Percentiles rank a stretch among this genome's conserved stretches.
phyloP scores from a whole-genome alignment of 2,113 vertebrate genomes.

The Aplodontia rufa region DNA sequence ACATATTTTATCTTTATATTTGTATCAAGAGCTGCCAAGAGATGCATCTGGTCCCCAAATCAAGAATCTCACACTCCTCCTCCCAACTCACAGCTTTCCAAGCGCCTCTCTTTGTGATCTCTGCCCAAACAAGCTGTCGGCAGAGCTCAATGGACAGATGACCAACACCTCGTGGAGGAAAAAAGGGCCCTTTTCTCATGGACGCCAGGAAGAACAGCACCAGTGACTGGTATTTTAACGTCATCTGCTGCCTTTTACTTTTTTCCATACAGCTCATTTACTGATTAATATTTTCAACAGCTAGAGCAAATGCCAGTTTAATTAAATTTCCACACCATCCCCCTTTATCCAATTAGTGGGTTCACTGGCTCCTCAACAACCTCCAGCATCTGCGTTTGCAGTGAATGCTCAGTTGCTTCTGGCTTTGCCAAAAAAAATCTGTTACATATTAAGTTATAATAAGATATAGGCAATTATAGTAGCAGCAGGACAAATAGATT shows the following conservation, averaged over 20 bases:
- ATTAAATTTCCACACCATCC: constrained; percentile 78
- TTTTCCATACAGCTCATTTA: constrained; percentile 63
- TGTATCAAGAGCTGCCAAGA: constrained; percentile 78
- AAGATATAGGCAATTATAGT: constrained; percentile 81
- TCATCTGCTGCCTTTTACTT: background rate
- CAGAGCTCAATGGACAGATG: constrained; percentile 63
- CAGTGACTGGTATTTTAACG: constrained; percentile 30
- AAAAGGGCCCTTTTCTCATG: background rate
- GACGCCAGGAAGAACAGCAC: constrained; percentile 29
- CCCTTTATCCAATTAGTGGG: constrained; percentile 79
- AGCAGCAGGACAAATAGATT: constrained; percentile 81
- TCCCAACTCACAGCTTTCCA: constrained; percentile 73
- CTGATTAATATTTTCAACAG: constrained; percentile 78
- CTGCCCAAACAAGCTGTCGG: constrained; percentile 64
- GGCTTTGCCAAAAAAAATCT: constrained; percentile 75
- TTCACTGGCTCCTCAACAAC: constrained; percentile 79
- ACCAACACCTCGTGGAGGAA: background rate
- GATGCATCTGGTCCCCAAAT: constrained; percentile 82
- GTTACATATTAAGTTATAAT: constrained; percentile 82
- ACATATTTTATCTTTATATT: constrained; percentile 82
- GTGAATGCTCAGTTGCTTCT: constrained; percentile 78
- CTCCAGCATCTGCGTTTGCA: constrained; percentile 66
- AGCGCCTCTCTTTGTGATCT: constrained; percentile 68
- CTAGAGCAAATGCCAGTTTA: constrained; percentile 78
- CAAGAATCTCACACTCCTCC: constrained; percentile 78